These are phyloP conservation scores for Lithophane leautieri DNA, from an alignment of 2,888 invertebrate genomes.

Conservation along the genomic window DNA sequence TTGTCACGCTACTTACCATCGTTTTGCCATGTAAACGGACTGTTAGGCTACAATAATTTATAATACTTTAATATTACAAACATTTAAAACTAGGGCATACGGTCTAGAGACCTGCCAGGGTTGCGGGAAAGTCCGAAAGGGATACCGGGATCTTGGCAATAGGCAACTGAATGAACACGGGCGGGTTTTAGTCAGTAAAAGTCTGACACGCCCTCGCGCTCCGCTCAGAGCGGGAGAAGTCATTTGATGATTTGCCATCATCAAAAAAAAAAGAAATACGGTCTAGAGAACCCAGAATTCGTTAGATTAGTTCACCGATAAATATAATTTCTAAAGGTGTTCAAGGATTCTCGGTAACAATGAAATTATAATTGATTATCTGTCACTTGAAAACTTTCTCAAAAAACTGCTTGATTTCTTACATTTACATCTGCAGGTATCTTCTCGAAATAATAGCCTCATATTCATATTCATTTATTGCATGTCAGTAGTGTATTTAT, in stretches of 20 bases:
- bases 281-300: not conserved
- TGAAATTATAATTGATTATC: not conserved
- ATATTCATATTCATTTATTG: too few species aligned
- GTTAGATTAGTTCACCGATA: not conserved
- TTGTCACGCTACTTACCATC: not conserved
- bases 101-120: constrained; percentile 5
- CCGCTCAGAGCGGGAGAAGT: too few species aligned
- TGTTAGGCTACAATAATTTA: too few species aligned
- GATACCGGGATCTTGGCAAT: too few species aligned
- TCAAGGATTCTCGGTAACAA: not conserved
- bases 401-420: not conserved
- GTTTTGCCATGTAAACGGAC: not conserved
- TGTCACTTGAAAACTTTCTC: not conserved
- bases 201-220: too few species aligned
- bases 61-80: not conserved
- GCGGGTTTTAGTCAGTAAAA: too few species aligned
- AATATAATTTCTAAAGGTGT: not conserved
- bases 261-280: too few species aligned
- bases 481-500: too few species aligned
- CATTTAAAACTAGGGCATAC: not conserved
- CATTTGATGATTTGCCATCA: too few species aligned
- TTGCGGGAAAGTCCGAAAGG: too few species aligned
- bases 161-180: too few species aligned
- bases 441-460: not conserved
- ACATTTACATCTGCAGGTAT: not conserved